These are phyloP conservation scores for Adelosebastes latens DNA, from an alignment of 2,797 vertebrate species.

Conservation along the genomic window DNA sequence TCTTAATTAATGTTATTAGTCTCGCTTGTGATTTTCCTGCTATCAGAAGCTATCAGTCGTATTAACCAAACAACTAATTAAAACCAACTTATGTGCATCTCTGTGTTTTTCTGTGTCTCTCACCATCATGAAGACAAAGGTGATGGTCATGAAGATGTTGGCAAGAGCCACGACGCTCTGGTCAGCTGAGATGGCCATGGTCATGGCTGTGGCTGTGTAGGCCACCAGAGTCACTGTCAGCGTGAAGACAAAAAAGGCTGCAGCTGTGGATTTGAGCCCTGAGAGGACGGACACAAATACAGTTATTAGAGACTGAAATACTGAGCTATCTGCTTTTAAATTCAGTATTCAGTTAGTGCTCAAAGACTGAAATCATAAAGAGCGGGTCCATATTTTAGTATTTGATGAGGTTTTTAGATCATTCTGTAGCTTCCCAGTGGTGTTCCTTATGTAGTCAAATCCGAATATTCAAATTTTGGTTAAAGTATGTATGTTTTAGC, in stretches of 20 bases:
- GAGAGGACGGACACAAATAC: conserved; percentile 8
- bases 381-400: no score
- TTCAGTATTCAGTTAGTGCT: background rate
- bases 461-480: no score
- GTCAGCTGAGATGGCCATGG: conserved; percentile 90
- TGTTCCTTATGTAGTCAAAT: no score
- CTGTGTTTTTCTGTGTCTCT: conserved; percentile 51
- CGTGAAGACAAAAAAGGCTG: conserved; percentile 88
- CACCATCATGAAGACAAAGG: conserved; percentile 95
- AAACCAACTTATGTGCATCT: background rate
- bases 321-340: background rate
- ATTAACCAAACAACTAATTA: background rate
- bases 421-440: no score
- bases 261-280: conserved; percentile 86
- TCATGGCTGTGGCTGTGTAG: conserved; percentile 89
- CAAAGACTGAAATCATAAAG: no score
- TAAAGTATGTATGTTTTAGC: no score
- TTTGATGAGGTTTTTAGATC: no score
- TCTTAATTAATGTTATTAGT: background rate
- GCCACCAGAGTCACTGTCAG: conserved; percentile 88
- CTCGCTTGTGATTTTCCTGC: background rate
- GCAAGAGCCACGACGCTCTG: conserved; percentile 88
- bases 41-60: background rate
- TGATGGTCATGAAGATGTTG: conserved; percentile 88
- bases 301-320: background rate